These are phyloP conservation scores for Oscheius sp. DNA, from an alignment of 1,140 invertebrate species.

Conservation along the genomic window DNA sequence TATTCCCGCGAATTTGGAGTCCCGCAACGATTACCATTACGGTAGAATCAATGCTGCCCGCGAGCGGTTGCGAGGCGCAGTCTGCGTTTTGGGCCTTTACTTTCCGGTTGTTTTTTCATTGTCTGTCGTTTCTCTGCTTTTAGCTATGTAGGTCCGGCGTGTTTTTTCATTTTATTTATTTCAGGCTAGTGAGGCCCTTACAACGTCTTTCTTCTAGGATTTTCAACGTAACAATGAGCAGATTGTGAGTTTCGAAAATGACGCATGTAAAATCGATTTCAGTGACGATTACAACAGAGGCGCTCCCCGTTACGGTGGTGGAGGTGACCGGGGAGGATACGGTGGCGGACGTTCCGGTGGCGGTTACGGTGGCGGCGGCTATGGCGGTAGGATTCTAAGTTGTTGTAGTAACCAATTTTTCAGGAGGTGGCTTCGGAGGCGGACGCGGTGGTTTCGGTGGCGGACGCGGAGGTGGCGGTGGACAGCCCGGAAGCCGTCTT, in stretches of 20 bases:
- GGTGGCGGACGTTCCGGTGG: slow-evolving; percentile 5
- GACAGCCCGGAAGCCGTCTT: slow-evolving; percentile 24
- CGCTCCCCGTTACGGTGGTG: neutral
- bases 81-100: neutral
- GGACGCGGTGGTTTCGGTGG: slow-evolving; percentile 25
- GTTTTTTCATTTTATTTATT: neutral
- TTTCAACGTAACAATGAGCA: neutral
- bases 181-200: neutral
- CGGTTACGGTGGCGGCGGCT: slow-evolving; percentile 28
- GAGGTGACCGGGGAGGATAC: neutral
- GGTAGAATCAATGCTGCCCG: neutral
- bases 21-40: neutral
- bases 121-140: neutral
- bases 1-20: neutral
- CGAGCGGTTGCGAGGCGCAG: neutral
- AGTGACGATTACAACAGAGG: neutral
- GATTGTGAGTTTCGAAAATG: slow-evolving; percentile 4
- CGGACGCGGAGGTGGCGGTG: slow-evolving; percentile 32
- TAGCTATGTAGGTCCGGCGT: neutral
- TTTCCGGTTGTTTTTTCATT: neutral
- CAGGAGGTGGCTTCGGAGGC: slow-evolving; percentile 16
- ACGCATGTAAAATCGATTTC: neutral
- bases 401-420: neutral
- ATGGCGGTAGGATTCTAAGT: slow-evolving; percentile 26
- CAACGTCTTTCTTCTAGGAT: neutral